Conservation (phyloP, 2,888 invertebrate genomes). For the Eudasyphora cyanicolor region DNA sequence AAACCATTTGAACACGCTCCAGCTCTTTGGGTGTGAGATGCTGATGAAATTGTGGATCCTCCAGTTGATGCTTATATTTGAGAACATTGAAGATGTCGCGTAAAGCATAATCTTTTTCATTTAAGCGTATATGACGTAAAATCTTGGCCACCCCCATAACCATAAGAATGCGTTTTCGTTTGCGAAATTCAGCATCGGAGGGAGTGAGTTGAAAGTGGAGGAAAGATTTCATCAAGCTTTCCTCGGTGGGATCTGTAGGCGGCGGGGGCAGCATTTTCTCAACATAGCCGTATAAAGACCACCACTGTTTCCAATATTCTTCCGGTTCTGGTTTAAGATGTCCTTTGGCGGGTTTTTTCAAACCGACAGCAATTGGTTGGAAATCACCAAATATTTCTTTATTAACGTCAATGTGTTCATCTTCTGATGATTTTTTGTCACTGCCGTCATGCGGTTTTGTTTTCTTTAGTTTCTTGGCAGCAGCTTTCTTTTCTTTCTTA, state of each 20-base stretch:
- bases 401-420: conserved; percentile 16
- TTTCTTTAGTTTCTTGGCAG: neutral
- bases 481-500: neutral
- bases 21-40: neutral
- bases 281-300: conserved; percentile 11
- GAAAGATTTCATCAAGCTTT: neutral
- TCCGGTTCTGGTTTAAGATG: conserved; percentile 21
- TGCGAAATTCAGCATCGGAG: neutral
- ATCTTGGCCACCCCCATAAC: neutral
- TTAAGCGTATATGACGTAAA: neutral
- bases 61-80: conserved; percentile 18
- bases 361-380: neutral
- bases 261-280: neutral
- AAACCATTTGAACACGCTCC: neutral
- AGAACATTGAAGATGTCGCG: conserved; percentile 22
- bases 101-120: conserved; percentile 13
- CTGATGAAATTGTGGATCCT: conserved; percentile 16
- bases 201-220: neutral
- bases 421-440: neutral
- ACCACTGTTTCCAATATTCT: conserved; percentile 18
- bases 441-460: neutral
- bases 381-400: conserved; percentile 21
- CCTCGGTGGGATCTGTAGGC: neutral
- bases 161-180: conserved; percentile 4
- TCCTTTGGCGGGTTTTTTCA: conserved; percentile 9